Base-by-base conservation (phyloP, 2,888 invertebrate species). In the Mythimna pallens region DNA sequence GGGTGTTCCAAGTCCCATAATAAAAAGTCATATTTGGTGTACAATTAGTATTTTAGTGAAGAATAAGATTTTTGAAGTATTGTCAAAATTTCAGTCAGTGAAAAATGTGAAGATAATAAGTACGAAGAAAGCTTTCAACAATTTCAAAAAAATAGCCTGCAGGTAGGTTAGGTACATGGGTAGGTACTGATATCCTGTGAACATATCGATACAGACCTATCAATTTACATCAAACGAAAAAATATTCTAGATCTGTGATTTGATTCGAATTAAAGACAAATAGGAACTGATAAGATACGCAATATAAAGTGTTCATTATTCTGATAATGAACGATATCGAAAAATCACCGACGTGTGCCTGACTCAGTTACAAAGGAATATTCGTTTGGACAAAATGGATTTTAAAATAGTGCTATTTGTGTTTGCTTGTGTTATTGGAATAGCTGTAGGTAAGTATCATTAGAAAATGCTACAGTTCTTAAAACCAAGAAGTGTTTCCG, bases 391-490 rank as follows among this genome's bases (percentile, higher is more conserved):
- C 70, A 83, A 68, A 70, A 86, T 86, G 86, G 63, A 74, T 80
- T 70, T 62, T n/a, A 86, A 87, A 90, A 76, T 92, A 40, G 69
- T 91, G 70, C 86, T 93, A 54, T 79, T 94, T 69, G 75, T 93
- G 64, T 66, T 94, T 66, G 87, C 87, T 83, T 88, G 83, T 82
- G 50, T 89, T 14, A 22, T 93, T 71, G 89, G 90, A 69, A 87
- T 87, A 80, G 79, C 90, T 67, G 79, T 87, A n/a, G 94, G 95
- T 95, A 89, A 89, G 92, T 30, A 30, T 30, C 30, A 30, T 30
- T 30, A 30, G 30, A 52, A 52, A 52, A 52, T 47, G 47, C 47
- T 47, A 47, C 47, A 47, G 2, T 47, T 20, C 4, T 47, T 47
- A 47, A 17, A 17, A 6, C 7, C 6, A 47, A 47, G 17, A 47